These are phyloP conservation scores for Leucoraja ocellata DNA, from an alignment of 2,797 vertebrate genomes.

Conservation along the genomic window DNA sequence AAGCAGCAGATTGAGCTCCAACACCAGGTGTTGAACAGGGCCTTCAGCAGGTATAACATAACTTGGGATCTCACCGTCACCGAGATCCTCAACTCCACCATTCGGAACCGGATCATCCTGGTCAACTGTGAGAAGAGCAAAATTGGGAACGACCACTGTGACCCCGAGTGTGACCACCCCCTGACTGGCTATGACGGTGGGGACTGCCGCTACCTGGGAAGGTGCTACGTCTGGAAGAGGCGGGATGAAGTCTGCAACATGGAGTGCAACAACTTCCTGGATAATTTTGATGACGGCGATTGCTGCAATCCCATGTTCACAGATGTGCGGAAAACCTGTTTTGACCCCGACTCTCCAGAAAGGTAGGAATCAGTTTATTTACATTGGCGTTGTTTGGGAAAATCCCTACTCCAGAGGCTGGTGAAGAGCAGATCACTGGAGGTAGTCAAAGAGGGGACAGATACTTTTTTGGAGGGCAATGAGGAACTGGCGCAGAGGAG, in stretches of 20 bases:
- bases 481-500: too few species aligned
- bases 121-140: constrained; percentile 85
- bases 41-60: constrained; percentile 82
- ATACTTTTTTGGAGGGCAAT: too few species aligned
- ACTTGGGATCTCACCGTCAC: constrained; percentile 72
- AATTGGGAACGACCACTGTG: constrained; percentile 87
- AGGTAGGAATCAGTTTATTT: constrained; percentile 63
- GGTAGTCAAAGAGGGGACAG: too few species aligned
- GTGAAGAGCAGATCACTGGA: too few species aligned
- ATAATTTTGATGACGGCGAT: constrained; percentile 91
- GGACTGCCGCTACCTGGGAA: constrained; percentile 73
- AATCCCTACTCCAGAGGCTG: too few species aligned
- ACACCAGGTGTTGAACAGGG: constrained; percentile 66
- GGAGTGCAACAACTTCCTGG: constrained; percentile 86
- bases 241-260: constrained; percentile 77
- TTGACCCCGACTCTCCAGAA: constrained; percentile 82
- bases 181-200: constrained; percentile 86
- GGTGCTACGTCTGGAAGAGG: constrained; percentile 84
- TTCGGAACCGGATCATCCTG: constrained; percentile 72
- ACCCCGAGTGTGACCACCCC: constrained; percentile 85
- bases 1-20: constrained; percentile 70
- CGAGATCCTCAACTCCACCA: constrained; percentile 69
- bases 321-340: constrained; percentile 79
- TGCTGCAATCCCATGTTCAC: constrained; percentile 78
- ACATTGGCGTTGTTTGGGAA: background rate